These are phyloP conservation scores for Stenichneumon culpator DNA, from an alignment of 2,888 invertebrate species.

Conservation along the genomic window DNA sequence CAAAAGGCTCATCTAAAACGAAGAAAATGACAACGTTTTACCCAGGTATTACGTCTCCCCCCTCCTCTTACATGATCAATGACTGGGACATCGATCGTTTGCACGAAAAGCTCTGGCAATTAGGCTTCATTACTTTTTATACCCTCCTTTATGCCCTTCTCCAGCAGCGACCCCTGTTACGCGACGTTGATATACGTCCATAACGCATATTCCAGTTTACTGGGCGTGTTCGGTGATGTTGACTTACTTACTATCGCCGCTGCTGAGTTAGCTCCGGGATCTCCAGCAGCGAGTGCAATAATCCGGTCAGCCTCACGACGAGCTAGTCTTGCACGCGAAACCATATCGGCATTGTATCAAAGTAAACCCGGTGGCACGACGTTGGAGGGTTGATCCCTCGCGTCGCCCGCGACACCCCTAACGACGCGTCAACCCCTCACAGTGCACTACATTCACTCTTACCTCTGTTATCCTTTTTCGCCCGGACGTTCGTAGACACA, in stretches of 20 bases:
- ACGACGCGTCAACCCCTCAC: conserved; percentile 37
- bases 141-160: neutral
- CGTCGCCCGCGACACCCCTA: conserved; percentile 19
- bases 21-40: too few relatives aligned
- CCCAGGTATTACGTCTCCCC: too few relatives aligned
- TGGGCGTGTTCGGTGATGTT: conserved; percentile 3
- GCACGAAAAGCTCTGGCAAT: neutral
- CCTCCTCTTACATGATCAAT: neutral
- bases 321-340: neutral
- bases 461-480: neutral
- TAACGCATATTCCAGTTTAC: neutral
- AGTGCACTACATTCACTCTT: conserved; percentile 14
- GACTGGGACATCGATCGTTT: neutral
- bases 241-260: neutral
- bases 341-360: conserved; percentile 2
- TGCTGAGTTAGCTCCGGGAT: neutral
- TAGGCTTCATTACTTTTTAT: conserved; percentile 35
- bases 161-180: conserved; percentile 1
- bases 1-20: neutral
- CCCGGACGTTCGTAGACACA: neutral
- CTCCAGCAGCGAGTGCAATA: neutral
- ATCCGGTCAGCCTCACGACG: conserved; percentile 18
- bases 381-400: conserved; percentile 12
- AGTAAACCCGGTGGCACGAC: neutral
- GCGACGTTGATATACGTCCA: neutral